Conservation (phyloP, 2,113 vertebrate species). For the Gavialis gangeticus region DNA sequence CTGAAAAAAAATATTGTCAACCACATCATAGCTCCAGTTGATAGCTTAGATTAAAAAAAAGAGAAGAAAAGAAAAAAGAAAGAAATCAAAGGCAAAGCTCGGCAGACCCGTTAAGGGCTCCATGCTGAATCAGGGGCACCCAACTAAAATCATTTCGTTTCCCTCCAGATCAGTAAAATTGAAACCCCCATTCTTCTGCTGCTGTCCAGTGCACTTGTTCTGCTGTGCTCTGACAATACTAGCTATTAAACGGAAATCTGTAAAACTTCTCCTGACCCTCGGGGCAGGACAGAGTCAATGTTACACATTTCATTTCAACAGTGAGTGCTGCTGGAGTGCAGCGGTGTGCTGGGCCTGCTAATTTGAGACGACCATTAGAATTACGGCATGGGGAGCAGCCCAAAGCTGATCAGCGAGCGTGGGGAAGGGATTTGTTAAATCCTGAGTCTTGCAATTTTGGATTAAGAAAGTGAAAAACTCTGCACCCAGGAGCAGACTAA, state of each 20-base stretch:
- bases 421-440: neutral
- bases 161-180: neutral
- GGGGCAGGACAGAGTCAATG: neutral
- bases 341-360: neutral
- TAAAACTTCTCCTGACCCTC: neutral
- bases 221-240: neutral
- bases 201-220: neutral
- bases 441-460: neutral
- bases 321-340: neutral
- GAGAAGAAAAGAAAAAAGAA: neutral
- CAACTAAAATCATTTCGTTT: neutral
- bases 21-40: neutral
- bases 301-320: neutral
- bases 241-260: neutral
- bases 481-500: neutral
- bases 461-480: neutral
- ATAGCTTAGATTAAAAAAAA: conserved; percentile 27
- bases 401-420: neutral
- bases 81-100: neutral
- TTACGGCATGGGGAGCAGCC: neutral
- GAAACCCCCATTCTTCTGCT: neutral
- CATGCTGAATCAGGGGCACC: neutral
- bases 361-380: neutral
- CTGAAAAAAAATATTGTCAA: conserved; percentile 25
- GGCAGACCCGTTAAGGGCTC: neutral